These are phyloP conservation scores for Mesorhabditis spiculigera DNA, from an alignment of 2,888 invertebrate genomes.

Conservation along the genomic window DNA sequence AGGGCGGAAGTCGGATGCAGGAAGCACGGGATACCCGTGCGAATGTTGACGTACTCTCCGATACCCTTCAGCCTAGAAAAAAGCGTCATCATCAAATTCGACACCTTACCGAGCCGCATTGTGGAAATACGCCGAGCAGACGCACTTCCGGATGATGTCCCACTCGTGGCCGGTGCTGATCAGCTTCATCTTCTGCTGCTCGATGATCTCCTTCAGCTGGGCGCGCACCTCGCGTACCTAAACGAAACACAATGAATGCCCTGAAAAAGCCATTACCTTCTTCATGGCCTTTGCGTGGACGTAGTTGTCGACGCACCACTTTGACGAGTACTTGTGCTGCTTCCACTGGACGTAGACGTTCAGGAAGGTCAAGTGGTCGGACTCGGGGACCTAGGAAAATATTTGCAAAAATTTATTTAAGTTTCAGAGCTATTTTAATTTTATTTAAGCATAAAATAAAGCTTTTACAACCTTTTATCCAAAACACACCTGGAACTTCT, in stretches of 20 bases:
- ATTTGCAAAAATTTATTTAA: slow-evolving; percentile 8
- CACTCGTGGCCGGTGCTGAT: slow-evolving; percentile 88
- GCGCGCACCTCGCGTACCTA: slow-evolving; percentile 81
- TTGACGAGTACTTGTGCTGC: slow-evolving; percentile 81
- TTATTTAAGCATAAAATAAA: too few species aligned
- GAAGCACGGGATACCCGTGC: slow-evolving; percentile 88
- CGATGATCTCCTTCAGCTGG: slow-evolving; percentile 90
- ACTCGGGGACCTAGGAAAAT: slow-evolving; percentile 80
- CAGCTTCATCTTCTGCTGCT: slow-evolving; percentile 86
- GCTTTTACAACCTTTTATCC: too few species aligned
- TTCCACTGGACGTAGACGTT: slow-evolving; percentile 99
- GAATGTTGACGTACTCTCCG: slow-evolving; percentile 89
- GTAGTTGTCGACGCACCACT: slow-evolving; percentile 96
- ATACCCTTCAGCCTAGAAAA: slow-evolving; percentile 78
- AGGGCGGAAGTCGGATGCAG: slow-evolving; percentile 96
- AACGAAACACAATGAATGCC: neutral
- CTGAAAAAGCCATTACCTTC: slow-evolving; percentile 66
- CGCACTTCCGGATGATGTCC: slow-evolving; percentile 95
- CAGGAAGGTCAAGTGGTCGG: slow-evolving; percentile 91
- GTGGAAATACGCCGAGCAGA: slow-evolving; percentile 97
- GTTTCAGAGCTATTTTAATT: too few species aligned
- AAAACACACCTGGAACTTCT: slow-evolving; percentile 79
- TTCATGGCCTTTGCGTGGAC: slow-evolving; percentile 95
- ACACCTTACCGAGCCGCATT: slow-evolving; percentile 68
- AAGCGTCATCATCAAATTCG: neutral